A percentile compares a stretch with the other conserved stretches of the same genome.
Evolutionary conservation across 2,113 vertebrate species (phyloP).

Genomic region (Catharus bicknelli): DNA sequence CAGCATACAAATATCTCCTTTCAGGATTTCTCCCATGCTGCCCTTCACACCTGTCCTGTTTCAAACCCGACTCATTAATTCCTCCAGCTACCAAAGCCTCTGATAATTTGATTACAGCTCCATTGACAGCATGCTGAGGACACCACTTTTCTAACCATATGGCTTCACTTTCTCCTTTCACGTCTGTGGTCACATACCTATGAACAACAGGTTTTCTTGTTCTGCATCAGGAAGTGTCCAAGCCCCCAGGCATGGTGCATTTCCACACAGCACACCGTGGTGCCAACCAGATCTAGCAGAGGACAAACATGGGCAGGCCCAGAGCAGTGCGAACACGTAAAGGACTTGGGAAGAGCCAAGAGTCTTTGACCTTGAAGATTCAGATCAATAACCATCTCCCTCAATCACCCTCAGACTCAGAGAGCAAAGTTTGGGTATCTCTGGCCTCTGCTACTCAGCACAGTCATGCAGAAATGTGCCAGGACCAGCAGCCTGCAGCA

Average conservation of each 20-base stretch:
- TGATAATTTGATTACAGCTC: not conserved
- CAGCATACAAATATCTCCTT: not conserved
- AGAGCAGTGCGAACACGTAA: not conserved
- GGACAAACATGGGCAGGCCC: not conserved
- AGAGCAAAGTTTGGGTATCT: not conserved
- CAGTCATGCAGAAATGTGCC: fast-evolving
- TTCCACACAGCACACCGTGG: not conserved
- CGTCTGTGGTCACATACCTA: not conserved
- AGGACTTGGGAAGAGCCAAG: not conserved
- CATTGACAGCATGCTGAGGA: not conserved
- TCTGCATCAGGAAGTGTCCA: not conserved
- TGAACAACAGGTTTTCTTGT: not conserved
- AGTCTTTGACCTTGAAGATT: not conserved
- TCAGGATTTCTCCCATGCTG: not conserved
- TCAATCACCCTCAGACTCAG: not conserved
- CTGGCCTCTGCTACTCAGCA: not conserved
- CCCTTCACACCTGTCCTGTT: not conserved
- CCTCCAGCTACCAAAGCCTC: not conserved
- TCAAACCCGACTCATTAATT: not conserved
- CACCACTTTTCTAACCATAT: not conserved
- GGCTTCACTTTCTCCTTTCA: not conserved
- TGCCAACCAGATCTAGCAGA: not conserved
- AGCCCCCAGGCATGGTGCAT: not conserved
- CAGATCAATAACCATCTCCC: not conserved
- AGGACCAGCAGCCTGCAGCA: not conserved